phyloP scores from a whole-genome alignment of 2,797 vertebrate genomes.

The Brachyrhaphis roseni region DNA sequence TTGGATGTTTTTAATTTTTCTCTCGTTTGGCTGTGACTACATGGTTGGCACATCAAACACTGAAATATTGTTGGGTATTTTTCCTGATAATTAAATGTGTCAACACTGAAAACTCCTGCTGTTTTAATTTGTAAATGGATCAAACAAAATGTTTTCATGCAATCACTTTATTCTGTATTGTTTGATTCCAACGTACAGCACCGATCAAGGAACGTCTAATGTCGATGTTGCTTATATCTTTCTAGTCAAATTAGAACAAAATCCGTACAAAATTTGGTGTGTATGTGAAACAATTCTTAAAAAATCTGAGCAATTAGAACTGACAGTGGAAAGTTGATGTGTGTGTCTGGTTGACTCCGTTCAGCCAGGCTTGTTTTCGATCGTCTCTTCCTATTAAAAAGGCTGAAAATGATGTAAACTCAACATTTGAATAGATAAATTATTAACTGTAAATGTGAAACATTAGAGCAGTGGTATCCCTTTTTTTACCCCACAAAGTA shows the following conservation, averaged over 20 bases:
- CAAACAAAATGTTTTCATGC: not conserved
- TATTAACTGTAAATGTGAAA: too few relatives aligned
- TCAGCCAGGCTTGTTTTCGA: too few relatives aligned
- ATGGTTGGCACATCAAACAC: not conserved
- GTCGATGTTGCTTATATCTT: not conserved
- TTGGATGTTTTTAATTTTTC: not conserved
- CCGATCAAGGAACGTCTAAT: not conserved
- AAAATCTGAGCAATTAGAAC: not conserved
- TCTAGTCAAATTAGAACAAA: not conserved
- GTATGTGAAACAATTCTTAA: not conserved
- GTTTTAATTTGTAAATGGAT: not conserved
- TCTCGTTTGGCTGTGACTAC: not conserved
- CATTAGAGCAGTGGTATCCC: too few relatives aligned
- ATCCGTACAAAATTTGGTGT: not conserved
- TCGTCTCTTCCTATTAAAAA: too few relatives aligned
- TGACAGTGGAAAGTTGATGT: not conserved
- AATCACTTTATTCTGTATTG: not conserved
- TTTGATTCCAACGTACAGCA: not conserved
- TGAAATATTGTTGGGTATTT: not conserved
- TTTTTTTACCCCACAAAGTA: too few relatives aligned
- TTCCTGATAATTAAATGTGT: not conserved
- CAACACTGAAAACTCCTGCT: not conserved
- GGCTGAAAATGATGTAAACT: too few relatives aligned
- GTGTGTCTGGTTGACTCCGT: too few relatives aligned
- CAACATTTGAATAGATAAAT: too few relatives aligned